A percentile compares a stretch with the other conserved stretches of the same genome.
Evolutionary conservation across 2,888 invertebrate genomes (phyloP).

Genomic region (Chymomyza procnemis): DNA sequence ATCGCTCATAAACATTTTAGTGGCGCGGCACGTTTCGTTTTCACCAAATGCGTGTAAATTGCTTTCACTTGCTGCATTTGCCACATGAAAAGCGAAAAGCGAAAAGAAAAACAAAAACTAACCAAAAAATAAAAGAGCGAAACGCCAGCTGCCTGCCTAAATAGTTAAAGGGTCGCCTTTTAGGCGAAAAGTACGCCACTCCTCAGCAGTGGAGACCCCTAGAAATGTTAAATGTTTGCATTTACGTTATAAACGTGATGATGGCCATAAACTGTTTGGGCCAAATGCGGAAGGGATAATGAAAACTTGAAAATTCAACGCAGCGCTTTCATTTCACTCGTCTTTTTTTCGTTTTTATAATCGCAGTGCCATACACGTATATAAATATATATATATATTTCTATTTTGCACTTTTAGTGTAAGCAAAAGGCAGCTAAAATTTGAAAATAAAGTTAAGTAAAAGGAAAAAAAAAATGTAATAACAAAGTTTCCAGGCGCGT

Average conservation of each 20-base stretch:
- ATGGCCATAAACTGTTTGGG: conserved; percentile 43
- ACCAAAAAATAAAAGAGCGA: conserved; percentile 61
- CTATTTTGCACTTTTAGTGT: not conserved
- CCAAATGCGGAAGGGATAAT: conserved; percentile 6
- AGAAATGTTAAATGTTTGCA: conserved; percentile 54
- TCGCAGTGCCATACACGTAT: not conserved
- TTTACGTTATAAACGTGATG: conserved; percentile 51
- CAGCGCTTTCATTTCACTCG: conserved; percentile 1
- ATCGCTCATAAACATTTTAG: conserved; percentile 56
- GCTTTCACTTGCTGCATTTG: conserved; percentile 56
- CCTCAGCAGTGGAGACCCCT: conserved; percentile 1
- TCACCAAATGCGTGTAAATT: conserved; percentile 57
- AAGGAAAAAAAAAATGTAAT: conserved; percentile 36
- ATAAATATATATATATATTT: not conserved
- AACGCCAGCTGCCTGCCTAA: conserved; percentile 46
- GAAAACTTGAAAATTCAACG: conserved; percentile 20
- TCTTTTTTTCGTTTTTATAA: not conserved
- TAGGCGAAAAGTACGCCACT: not conserved
- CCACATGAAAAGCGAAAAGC: conserved; percentile 21
- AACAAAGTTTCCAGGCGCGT: conserved; percentile 46
- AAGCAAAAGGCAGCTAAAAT: conserved; percentile 16
- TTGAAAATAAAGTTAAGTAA: conserved; percentile 23
- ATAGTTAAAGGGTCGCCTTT: conserved; percentile 43
- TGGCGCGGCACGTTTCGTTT: conserved; percentile 59
- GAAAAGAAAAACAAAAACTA: conserved; percentile 39